A percentile compares a stretch with the other conserved stretches of the same genome.
phyloP scores from a whole-genome alignment of 2,888 invertebrate species.

The Ophion costatus region DNA sequence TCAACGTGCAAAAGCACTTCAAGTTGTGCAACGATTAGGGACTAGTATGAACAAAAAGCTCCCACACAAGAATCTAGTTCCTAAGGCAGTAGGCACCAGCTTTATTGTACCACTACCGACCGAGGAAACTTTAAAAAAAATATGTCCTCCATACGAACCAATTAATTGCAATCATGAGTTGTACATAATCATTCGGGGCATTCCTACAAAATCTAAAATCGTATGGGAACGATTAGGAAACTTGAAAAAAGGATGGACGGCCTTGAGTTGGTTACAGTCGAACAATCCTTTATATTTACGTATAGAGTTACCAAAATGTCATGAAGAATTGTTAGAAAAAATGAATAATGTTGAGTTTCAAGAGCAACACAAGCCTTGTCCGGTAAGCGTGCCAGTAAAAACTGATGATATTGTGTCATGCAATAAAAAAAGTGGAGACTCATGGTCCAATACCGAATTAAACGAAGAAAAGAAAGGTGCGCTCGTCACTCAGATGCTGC shows the following conservation, averaged over 20 bases:
- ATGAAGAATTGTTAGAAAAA: slow-evolving; percentile 55
- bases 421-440: background rate
- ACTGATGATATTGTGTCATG: background rate
- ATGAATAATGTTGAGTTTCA: slow-evolving; percentile 47
- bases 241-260: slow-evolving; percentile 72
- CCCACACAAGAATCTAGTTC: slow-evolving; percentile 64
- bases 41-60: slow-evolving; percentile 74
- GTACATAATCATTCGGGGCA: slow-evolving; percentile 74
- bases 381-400: background rate
- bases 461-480: slow-evolving; percentile 7
- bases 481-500: slow-evolving; percentile 42
- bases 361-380: background rate
- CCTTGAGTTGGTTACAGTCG: slow-evolving; percentile 72
- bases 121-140: slow-evolving; percentile 74
- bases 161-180: slow-evolving; percentile 74
- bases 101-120: slow-evolving; percentile 70
- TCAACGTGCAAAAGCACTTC: slow-evolving; percentile 66
- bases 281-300: slow-evolving; percentile 71
- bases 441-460: background rate
- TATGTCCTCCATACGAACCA: slow-evolving; percentile 71
- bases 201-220: slow-evolving; percentile 72
- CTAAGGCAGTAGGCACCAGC: slow-evolving; percentile 66
- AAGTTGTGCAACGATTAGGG: slow-evolving; percentile 70
- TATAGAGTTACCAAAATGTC: slow-evolving; percentile 69
- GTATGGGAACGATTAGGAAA: slow-evolving; percentile 74